These are phyloP conservation scores for Herpailurus yagouaroundi DNA, from an alignment of 2,113 vertebrate species.

Conservation along the genomic window DNA sequence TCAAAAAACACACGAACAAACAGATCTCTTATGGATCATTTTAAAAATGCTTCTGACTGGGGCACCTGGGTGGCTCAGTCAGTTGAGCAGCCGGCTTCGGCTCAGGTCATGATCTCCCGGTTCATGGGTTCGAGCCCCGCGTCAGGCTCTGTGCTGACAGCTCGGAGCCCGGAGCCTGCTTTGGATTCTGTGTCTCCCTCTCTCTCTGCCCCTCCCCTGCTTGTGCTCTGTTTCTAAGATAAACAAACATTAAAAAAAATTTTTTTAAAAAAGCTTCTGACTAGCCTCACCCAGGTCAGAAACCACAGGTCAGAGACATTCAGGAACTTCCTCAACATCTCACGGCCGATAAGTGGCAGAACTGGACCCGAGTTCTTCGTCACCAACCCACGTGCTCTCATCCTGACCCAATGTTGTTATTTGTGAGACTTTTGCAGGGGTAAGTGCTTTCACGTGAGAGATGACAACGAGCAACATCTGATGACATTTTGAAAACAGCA, in stretches of 20 bases:
- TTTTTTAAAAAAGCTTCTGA: background rate
- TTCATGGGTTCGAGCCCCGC: too few species aligned
- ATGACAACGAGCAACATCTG: background rate
- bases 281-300: background rate
- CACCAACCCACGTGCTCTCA: background rate
- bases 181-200: too few species aligned
- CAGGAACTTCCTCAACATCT: background rate
- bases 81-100: too few species aligned
- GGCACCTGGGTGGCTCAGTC: too few species aligned
- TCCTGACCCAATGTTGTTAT: background rate
- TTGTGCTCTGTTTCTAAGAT: too few species aligned
- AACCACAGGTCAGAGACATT: background rate
- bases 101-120: too few species aligned
- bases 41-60: background rate
- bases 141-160: too few species aligned
- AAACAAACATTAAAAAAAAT: too few species aligned
- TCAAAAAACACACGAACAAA: background rate
- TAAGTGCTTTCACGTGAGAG: background rate
- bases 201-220: too few species aligned
- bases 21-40: background rate
- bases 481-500: background rate
- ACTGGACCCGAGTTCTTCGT: background rate
- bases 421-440: background rate
- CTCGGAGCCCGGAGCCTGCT: too few species aligned
- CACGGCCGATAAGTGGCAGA: background rate